A percentile compares a stretch with the other conserved stretches of the same genome.
These are phyloP conservation scores for Willisornis vidua DNA, from an alignment of 2,113 vertebrate species.

Conservation along the genomic window DNA sequence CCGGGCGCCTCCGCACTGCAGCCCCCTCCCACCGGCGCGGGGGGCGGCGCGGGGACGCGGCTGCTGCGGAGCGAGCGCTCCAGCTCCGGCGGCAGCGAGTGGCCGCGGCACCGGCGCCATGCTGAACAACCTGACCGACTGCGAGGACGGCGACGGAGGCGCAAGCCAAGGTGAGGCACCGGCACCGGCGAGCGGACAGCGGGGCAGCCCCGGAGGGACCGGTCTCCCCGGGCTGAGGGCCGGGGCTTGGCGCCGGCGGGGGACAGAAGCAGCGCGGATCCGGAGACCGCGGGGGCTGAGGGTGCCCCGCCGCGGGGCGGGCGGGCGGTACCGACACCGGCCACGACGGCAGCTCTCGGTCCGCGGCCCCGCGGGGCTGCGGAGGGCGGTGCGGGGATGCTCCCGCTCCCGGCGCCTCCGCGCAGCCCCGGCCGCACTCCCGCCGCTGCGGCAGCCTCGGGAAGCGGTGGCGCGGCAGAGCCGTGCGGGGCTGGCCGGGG, in stretches of 20 bases:
- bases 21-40: conserved; percentile 76
- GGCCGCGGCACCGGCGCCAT: conserved; percentile 78
- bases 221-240: background rate
- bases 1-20: conserved; percentile 84
- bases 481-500: too few relatives aligned
- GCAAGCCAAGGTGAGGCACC: conserved; percentile 91
- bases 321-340: too few relatives aligned
- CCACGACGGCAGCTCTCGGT: too few relatives aligned
- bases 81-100: conserved; percentile 36
- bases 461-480: too few relatives aligned
- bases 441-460: too few relatives aligned
- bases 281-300: background rate
- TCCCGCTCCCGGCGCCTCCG: too few relatives aligned
- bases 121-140: conserved; percentile 97
- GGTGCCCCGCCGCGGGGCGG: too few relatives aligned
- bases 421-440: too few relatives aligned
- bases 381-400: too few relatives aligned
- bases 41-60: conserved; percentile 27
- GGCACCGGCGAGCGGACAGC: conserved; percentile 40
- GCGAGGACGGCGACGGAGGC: conserved; percentile 93
- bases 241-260: background rate
- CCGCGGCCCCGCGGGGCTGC: too few relatives aligned
- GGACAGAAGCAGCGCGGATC: background rate
- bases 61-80: conserved; percentile 9
- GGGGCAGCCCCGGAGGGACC: background rate